A percentile compares a stretch with the other conserved stretches of the same genome.
phyloP scores from a whole-genome alignment of 2,888 invertebrate species.

The Lagria hirta region DNA sequence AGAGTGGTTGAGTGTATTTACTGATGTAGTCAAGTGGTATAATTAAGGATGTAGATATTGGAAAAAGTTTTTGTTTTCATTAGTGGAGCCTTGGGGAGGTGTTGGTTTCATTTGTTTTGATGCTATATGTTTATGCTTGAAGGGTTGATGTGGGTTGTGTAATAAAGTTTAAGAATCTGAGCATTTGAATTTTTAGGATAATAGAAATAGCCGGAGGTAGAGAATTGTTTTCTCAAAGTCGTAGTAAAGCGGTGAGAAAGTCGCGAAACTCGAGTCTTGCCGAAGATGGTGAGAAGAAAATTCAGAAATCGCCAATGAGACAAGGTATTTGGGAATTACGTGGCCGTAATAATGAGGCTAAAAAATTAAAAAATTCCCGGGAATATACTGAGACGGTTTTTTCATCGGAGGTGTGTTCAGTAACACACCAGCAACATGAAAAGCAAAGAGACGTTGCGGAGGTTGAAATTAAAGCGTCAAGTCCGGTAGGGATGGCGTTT shows the following conservation, averaged over 20 bases:
- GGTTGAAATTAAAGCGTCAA: conserved; percentile 55
- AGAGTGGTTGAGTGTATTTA: too few species aligned
- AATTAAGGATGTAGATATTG: too few species aligned
- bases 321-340: conserved; percentile 63
- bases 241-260: conserved; percentile 75
- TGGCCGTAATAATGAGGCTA: conserved; percentile 53
- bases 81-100: too few species aligned
- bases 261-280: conserved; percentile 57
- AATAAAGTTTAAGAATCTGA: too few species aligned
- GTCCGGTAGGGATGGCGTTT: conserved; percentile 65
- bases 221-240: conserved; percentile 80
- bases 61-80: too few species aligned
- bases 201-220: conserved; percentile 80
- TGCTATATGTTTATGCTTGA: too few species aligned
- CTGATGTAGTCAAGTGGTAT: too few species aligned
- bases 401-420: conserved; percentile 63
- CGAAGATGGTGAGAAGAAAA: conserved; percentile 52
- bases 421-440: conserved; percentile 55
- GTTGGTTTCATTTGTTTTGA: too few species aligned
- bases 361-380: conserved; percentile 53
- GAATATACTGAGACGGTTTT: conserved; percentile 65
- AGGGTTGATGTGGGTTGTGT: too few species aligned
- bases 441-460: conserved; percentile 43
- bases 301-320: conserved; percentile 57
- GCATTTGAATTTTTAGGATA: conserved; percentile 60